Evolutionary conservation across 2,113 vertebrate species (phyloP), one percentile per base, ranked within the genome.

Genomic region (Scomber scombrus): DNA sequence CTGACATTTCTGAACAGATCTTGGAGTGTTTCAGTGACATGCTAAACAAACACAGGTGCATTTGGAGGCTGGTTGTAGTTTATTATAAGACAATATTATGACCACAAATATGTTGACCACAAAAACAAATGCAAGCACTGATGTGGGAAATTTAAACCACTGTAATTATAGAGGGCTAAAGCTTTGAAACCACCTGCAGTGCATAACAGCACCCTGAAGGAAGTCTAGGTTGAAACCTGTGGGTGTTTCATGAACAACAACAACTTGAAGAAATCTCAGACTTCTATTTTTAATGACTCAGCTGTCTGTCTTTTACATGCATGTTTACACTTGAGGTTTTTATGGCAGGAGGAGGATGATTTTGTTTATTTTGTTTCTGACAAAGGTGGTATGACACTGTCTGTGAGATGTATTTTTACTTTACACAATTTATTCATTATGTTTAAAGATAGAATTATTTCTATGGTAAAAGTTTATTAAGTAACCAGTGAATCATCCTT

Each of bases 171-270:
- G 19, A 55, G n/a, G 11, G n/a, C 34, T 16, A 2, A 49, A 18
- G 21, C 31, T 74, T 54, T 54, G 11, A 84, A 78, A 21, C 23
- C 34, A 45, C 14, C 54, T 26, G 58, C 52, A 5, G 15, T 51
- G 46, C 49, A 66, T 34, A 81, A 68, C 58, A 46, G 13, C 72
- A 34, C 80, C 66, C 72, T 16, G 57, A 21, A 45, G 66, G 21
- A 34, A 18, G 16, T 10, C 7, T 7, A 58, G 43, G 65, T 19
- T 5, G 15, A 56, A 45, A 66, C 61, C 31, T 66, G 15, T 5
- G 34, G 49, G 50, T 67, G 55, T 73, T 18, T 69, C 23, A 50
- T 68, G 11, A 54, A 47, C 57, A 31, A 29, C 11, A 16, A 1
- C 40, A 26, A n/a, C 54, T 26, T 26, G 23, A 26, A 26, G 23